Conservation (phyloP, 1,140 invertebrate species). For the Drosophila jambulina region DNA sequence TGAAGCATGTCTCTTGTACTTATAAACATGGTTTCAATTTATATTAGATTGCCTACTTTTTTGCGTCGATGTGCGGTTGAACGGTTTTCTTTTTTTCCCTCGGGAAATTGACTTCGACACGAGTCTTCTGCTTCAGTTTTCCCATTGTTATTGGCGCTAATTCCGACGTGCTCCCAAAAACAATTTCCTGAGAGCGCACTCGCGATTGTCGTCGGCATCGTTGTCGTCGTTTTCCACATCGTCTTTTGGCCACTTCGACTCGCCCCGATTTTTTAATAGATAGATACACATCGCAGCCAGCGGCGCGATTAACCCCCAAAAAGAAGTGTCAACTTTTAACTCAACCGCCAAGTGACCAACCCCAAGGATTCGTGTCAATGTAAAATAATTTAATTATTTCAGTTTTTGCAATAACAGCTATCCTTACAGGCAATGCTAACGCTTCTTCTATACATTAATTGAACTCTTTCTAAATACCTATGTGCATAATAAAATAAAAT, state of each 20-base stretch:
- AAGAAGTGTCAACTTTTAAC: slow-evolving; percentile 73
- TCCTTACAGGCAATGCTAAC: no score
- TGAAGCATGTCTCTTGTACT: background rate
- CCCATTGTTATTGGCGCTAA: slow-evolving; percentile 71
- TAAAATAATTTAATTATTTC: slow-evolving; percentile 4
- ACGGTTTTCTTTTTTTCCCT: slow-evolving; percentile 5
- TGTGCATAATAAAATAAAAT: no score
- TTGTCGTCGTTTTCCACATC: slow-evolving; percentile 50
- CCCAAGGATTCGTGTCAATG: slow-evolving; percentile 48
- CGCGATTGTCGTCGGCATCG: slow-evolving; percentile 45
- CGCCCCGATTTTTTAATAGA: slow-evolving; percentile 80
- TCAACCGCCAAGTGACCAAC: slow-evolving; percentile 41
- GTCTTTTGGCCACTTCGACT: slow-evolving; percentile 73
- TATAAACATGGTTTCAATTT: background rate
- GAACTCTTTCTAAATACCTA: no score
- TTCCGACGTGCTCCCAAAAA: slow-evolving; percentile 66
- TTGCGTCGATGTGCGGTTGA: background rate
- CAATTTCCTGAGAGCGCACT: slow-evolving; percentile 72
- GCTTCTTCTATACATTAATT: no score
- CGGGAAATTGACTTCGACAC: slow-evolving; percentile 33
- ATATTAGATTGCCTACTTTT: slow-evolving; percentile 3
- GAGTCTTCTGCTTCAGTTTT: slow-evolving; percentile 25
- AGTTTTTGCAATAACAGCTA: background rate
- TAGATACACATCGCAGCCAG: slow-evolving; percentile 77
- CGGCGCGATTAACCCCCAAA: slow-evolving; percentile 75